Evolutionary conservation across 2,888 invertebrate species (phyloP), one percentile per base, ranked within the genome.

Genomic region (Orchesellides sinensis): DNA sequence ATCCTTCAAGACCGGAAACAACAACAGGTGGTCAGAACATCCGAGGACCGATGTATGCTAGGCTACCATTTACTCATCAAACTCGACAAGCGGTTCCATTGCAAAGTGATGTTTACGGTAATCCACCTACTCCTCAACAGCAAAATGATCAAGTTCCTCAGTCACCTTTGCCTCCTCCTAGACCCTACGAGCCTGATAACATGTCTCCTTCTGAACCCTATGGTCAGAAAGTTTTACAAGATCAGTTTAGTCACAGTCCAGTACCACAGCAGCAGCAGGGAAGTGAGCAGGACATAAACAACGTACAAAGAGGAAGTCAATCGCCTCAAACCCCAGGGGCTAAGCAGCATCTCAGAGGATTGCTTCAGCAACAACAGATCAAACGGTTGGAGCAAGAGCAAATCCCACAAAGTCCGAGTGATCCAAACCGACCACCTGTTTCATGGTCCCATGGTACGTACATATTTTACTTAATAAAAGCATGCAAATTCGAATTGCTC

Each of bases 341-440:
- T 89, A 92, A 94, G 3, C 90, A 91, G 72, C 96, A 97, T 89
- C 91, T 96, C 56, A 91, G 96, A 29, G 96, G 96, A 89, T 90
- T 96, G 84, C 91, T 96, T 74, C 96, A 96, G 89, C 91, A 95
- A 66, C 95, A 95, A 88, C 94, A 95, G 83, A 92, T 91, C 83
- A 93, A 93, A 88, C 92, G 93, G 87, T 90, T 92, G 85, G 92
- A 92, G 73, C 90, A 90, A 79, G 89, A 89, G 29, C 89, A 89
- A 78, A 86, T 88, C 54, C 87, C 89, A 29, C 84, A 88, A 47
- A 85, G 88, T 52, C 88, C 88, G 80, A 87, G 88, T 87, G 85
- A 89, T 45, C 84, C 86, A 29, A 86, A 79, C 52, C 78, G 78
- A 73, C 75, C 81, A 32, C 75, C 66, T 21, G 29, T 74, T 23